Evolutionary conservation across 2,888 invertebrate genomes (phyloP), one percentile per base, ranked within the genome.

Genomic region (Nomada ferruginata): DNA sequence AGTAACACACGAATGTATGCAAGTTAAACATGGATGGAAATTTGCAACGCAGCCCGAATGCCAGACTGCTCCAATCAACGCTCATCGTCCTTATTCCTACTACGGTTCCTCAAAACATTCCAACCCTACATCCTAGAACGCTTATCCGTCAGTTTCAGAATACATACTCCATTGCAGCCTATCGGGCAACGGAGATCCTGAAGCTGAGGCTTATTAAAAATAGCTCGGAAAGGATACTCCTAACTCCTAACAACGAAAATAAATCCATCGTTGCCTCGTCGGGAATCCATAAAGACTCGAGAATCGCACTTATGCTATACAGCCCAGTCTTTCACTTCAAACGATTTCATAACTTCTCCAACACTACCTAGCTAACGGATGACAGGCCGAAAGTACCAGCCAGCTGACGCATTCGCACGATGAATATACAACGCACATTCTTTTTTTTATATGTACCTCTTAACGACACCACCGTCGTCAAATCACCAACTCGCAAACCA

Each of bases 391-490:
- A 79, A 82, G 79, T 82, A 79, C 63, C 66, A 57, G 29, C 63
- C 66, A 57, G 29, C 71, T 79, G 79, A 82, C 79, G 70, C 75
- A 75, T 79, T 71, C 29, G 10, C 66, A 65, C 57, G 79, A 75
- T 66, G 74, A 71, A 79, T 63, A 53, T 64, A 23, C 1, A 36
- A 36, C 7, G 36, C 36, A 36, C 10, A 29, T n/a, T 52, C 26
- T n/a, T 52, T 29, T 29, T 65, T n/a, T 36, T 59, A 1, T 66
- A 68, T 71, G 61, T 69, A 59, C 57, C 73, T 78, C 78, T 52
- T 63, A 18, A 47, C 59, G 29, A 26, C 53, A 18, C 53, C 29
- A 9, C 47, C 29, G 53, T 5, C 10, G 10, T 23, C 52, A 7
- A 44, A n/a, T 20, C 52, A 29, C 18, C 18, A 7, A 36, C 36